Percentiles rank a stretch among this genome's conserved stretches.
Conservation (phyloP, 1,140 invertebrate genomes). For the Plectus sambesii region DNA sequence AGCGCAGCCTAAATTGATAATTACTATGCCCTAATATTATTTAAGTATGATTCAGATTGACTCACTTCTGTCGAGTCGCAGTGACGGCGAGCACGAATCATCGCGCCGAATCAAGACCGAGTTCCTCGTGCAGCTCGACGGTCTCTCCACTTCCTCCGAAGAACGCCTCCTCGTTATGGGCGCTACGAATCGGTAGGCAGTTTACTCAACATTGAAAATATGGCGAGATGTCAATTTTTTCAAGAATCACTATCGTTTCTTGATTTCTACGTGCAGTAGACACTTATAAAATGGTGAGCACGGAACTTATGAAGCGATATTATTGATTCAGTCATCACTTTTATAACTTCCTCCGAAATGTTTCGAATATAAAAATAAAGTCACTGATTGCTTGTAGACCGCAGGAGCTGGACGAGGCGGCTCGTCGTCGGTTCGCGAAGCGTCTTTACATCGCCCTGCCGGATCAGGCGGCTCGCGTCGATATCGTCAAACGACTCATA, state of each 20-base stretch:
- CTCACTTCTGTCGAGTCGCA: conserved; percentile 76
- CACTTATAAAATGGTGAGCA: no score
- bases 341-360: no score
- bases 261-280: no score
- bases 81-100: conserved; percentile 82
- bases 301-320: no score
- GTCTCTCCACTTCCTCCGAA: conserved; percentile 63
- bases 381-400: no score
- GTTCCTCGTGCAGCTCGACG: conserved; percentile 92
- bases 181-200: conserved; percentile 76
- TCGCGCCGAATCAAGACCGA: conserved; percentile 92
- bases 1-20: no score
- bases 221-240: no score
- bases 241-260: conserved; percentile 5
- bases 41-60: conserved; percentile 78
- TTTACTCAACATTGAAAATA: no score
- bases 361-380: no score
- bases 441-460: conserved; percentile 84
- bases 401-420: conserved; percentile 86
- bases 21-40: conserved; percentile 9
- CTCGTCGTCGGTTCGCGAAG: conserved; percentile 74
- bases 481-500: conserved; percentile 65
- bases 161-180: conserved; percentile 88
- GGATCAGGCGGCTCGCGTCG: conserved; percentile 62
- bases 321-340: no score